phyloP scores from a whole-genome alignment of 2,113 vertebrate species.

The Apteryx owenii region DNA sequence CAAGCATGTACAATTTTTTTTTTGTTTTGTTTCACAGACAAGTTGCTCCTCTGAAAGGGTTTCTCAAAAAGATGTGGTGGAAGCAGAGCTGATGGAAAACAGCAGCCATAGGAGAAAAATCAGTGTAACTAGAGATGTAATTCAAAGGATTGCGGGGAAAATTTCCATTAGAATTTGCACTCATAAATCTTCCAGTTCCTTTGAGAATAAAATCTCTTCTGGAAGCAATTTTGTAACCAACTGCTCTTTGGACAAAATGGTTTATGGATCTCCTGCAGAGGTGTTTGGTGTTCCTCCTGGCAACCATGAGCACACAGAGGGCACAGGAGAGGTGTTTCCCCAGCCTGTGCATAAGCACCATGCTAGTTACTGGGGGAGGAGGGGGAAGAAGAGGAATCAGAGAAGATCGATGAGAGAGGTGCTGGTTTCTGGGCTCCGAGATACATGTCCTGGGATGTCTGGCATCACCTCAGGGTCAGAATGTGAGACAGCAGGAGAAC shows the following conservation, averaged over 20 bases:
- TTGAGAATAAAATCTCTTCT: background rate
- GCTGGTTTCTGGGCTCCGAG: background rate
- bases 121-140: background rate
- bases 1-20: accelerated
- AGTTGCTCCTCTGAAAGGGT: accelerated
- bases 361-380: background rate
- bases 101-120: background rate
- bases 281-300: background rate
- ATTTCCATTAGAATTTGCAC: background rate
- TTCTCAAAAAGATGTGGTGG: background rate
- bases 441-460: background rate
- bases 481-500: background rate
- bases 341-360: background rate
- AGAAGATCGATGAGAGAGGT: background rate
- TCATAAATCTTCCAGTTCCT: background rate
- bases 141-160: background rate
- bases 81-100: background rate
- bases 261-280: background rate
- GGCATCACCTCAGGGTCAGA: background rate
- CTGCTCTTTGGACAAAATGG: background rate
- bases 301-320: background rate
- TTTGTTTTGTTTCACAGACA: no score
- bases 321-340: background rate
- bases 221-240: background rate
- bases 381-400: background rate